Percentiles rank a stretch among this genome's conserved stretches.
phyloP scores from a whole-genome alignment of 1,140 invertebrate genomes.

The Steinernema khuongi region DNA sequence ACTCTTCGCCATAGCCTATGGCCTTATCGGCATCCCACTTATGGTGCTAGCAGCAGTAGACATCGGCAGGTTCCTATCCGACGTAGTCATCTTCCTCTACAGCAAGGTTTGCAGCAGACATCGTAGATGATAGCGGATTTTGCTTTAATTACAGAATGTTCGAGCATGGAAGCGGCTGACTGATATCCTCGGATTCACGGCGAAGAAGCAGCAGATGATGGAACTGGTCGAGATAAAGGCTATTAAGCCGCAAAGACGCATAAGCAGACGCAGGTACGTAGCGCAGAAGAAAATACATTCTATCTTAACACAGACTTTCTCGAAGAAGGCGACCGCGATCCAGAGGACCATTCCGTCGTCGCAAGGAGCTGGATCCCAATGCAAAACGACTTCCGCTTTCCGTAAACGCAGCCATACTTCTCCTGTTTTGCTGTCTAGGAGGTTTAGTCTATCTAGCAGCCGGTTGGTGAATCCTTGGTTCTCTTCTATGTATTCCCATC shows the following conservation, averaged over 20 bases:
- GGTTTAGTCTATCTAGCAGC: slow-evolving; percentile 56
- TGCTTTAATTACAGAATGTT: neutral
- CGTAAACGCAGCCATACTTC: slow-evolving; percentile 55
- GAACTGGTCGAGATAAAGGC: neutral
- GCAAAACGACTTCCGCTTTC: slow-evolving; percentile 48
- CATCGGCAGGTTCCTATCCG: slow-evolving; percentile 56
- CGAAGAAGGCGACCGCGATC: neutral
- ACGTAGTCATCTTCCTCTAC: slow-evolving; percentile 52
- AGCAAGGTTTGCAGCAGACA: slow-evolving; percentile 37
- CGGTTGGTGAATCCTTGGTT: slow-evolving; percentile 28
- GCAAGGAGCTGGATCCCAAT: neutral
- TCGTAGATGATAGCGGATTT: neutral
- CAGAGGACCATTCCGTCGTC: neutral
- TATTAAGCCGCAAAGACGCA: neutral
- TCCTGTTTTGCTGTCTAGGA: slow-evolving; percentile 58
- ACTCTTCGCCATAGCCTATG: slow-evolving; percentile 34
- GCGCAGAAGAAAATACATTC: too few species aligned
- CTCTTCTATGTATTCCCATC: neutral
- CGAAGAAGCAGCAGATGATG: slow-evolving; percentile 5
- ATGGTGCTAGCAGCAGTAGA: slow-evolving; percentile 52
- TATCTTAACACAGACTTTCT: neutral
- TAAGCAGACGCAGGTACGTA: neutral
- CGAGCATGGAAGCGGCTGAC: neutral
- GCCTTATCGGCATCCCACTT: slow-evolving; percentile 40
- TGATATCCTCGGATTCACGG: neutral